A percentile compares a stretch with the other conserved stretches of the same genome.
phyloP scores from a whole-genome alignment of 2,888 invertebrate genomes.

The Hofmannophila pseudospretella region DNA sequence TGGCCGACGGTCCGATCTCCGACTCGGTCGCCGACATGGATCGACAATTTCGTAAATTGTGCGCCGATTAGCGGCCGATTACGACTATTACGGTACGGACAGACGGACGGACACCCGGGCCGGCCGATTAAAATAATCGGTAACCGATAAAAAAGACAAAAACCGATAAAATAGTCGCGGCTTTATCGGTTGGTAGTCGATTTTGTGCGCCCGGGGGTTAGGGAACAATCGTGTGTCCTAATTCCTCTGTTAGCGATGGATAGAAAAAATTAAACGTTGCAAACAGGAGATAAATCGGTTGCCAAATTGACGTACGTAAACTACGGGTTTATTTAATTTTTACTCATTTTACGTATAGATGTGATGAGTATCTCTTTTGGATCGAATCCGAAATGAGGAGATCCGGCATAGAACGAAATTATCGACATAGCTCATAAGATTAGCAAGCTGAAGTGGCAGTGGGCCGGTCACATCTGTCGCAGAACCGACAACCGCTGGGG shows the following conservation, averaged over 20 bases:
- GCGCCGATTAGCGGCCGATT: conserved; percentile 75
- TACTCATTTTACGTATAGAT: no score
- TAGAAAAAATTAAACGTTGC: conserved; percentile 2
- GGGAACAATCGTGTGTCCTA: conserved; percentile 31
- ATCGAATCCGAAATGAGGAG: no score
- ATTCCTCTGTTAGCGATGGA: conserved; percentile 16
- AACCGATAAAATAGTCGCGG: conserved; percentile 64
- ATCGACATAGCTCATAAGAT: no score
- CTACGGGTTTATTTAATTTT: no score
- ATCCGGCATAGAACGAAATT: no score
- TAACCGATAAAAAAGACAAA: conserved; percentile 73
- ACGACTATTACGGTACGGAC: conserved; percentile 74
- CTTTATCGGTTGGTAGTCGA: conserved; percentile 44
- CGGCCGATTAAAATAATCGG: conserved; percentile 74
- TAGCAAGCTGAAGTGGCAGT: no score
- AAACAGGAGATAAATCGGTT: background rate
- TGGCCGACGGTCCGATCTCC: conserved; percentile 49
- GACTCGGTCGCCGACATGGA: conserved; percentile 70
- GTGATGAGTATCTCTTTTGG: no score
- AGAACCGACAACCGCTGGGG: no score
- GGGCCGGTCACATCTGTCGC: no score
- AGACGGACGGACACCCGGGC: conserved; percentile 71
- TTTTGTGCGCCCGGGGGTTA: conserved; percentile 38
- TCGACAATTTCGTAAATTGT: conserved; percentile 77
- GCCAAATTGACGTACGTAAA: no score